These are phyloP conservation scores for Dendrophyllia cribrosa DNA, from an alignment of 64 coral and sea anemone genomes.

Conservation along the genomic window DNA sequence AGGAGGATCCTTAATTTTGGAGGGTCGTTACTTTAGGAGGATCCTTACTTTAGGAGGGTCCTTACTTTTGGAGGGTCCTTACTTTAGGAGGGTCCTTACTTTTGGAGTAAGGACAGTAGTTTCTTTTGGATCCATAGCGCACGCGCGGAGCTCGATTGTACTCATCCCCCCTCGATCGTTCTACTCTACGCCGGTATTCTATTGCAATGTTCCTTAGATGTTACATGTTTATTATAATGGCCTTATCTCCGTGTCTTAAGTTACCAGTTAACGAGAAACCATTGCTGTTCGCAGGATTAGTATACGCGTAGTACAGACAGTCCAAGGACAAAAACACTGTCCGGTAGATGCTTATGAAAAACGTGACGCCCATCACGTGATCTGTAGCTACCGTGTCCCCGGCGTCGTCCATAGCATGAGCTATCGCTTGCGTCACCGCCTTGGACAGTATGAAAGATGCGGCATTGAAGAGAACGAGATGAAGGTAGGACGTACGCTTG, in stretches of 20 bases:
- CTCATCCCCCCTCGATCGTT: no score
- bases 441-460: background rate
- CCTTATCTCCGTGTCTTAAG: background rate
- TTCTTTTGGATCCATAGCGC: no score
- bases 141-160: no score
- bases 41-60: no score
- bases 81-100: no score
- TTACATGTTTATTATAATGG: background rate
- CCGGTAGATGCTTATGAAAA: constrained; percentile 26
- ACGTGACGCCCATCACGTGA: background rate
- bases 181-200: no score
- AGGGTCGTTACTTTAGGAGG: no score
- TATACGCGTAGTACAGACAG: background rate
- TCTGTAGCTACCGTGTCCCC: background rate
- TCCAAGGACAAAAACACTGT: constrained; percentile 10
- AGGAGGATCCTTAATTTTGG: no score
- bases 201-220: background rate
- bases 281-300: background rate
- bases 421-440: background rate
- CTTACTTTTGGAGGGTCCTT: no score
- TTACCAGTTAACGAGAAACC: background rate
- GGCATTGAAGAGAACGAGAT: constrained; percentile 16
- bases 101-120: no score
- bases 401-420: background rate
- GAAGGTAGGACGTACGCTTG: constrained; percentile 5